Percentiles rank a stretch among this genome's conserved stretches.
Evolutionary conservation across 2,113 vertebrate genomes (phyloP).

Genomic region (Planiliza haematocheilus): DNA sequence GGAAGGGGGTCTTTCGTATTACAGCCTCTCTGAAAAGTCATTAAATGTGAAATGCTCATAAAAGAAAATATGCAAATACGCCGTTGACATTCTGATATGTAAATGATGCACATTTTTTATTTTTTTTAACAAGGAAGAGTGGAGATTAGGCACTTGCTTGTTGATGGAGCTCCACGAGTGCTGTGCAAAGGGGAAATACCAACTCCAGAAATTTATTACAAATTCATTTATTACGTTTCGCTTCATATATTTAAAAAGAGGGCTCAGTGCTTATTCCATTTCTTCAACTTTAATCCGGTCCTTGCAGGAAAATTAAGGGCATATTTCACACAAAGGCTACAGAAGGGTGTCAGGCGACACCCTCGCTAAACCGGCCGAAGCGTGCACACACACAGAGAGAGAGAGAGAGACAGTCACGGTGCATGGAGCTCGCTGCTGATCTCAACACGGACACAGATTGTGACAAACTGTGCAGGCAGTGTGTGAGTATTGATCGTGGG

Average conservation of each 20-base stretch:
- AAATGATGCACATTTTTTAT: slow-evolving; percentile 58
- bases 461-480: slow-evolving; percentile 26
- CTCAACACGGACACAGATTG: slow-evolving; percentile 27
- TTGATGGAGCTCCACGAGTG: slow-evolving; percentile 7
- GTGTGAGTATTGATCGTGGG: slow-evolving; percentile 24
- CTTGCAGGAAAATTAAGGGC: background rate
- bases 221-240: slow-evolving; percentile 10
- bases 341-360: background rate
- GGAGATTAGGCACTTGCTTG: slow-evolving; percentile 32
- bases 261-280: background rate
- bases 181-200: slow-evolving; percentile 12
- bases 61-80: slow-evolving; percentile 64
- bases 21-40: slow-evolving; percentile 44
- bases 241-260: background rate
- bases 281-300: slow-evolving; percentile 11
- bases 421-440: slow-evolving; percentile 34
- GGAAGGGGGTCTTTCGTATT: slow-evolving; percentile 47
- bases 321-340: background rate
- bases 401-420: too few species aligned
- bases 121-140: slow-evolving; percentile 39
- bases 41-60: slow-evolving; percentile 59
- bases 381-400: background rate
- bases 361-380: background rate
- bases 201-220: slow-evolving; percentile 4
- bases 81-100: slow-evolving; percentile 65